Evolutionary conservation across 2,888 invertebrate genomes (phyloP).

Genomic region (Yponomeuta cagnagella): DNA sequence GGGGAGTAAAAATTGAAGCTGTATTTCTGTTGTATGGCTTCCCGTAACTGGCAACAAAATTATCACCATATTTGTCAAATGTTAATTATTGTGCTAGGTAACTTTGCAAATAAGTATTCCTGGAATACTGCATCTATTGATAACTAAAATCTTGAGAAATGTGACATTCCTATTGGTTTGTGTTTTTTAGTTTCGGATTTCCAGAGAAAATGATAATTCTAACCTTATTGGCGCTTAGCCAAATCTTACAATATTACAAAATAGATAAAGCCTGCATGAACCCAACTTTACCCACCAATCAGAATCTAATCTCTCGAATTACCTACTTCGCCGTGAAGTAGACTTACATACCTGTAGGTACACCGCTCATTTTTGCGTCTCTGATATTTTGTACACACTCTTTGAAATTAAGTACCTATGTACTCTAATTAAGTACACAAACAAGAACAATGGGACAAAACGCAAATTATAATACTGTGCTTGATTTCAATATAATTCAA

Average conservation of each 20-base stretch:
- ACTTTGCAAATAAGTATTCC: too few relatives aligned
- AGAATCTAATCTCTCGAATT: background rate
- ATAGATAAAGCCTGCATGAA: background rate
- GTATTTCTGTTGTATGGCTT: too few relatives aligned
- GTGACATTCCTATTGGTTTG: too few relatives aligned
- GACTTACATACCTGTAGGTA: conserved; percentile 53
- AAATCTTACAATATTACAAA: background rate
- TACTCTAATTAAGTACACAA: background rate
- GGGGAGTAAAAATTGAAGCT: too few relatives aligned
- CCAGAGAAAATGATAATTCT: background rate
- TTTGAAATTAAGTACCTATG: background rate
- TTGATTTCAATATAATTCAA: background rate
- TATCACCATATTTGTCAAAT: too few relatives aligned
- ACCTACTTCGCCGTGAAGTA: conserved; percentile 1
- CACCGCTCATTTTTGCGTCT: conserved; percentile 49
- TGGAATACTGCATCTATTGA: too few relatives aligned
- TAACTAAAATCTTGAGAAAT: too few relatives aligned
- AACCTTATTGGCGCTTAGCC: background rate
- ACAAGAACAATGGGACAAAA: background rate
- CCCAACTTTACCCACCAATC: too few relatives aligned
- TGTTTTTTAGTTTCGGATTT: background rate
- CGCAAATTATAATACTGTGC: background rate
- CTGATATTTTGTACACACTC: background rate
- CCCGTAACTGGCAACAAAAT: too few relatives aligned
- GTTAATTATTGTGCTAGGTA: too few relatives aligned